These are phyloP conservation scores for Seira ritae DNA, from an alignment of 2,888 invertebrate species.

Conservation along the genomic window DNA sequence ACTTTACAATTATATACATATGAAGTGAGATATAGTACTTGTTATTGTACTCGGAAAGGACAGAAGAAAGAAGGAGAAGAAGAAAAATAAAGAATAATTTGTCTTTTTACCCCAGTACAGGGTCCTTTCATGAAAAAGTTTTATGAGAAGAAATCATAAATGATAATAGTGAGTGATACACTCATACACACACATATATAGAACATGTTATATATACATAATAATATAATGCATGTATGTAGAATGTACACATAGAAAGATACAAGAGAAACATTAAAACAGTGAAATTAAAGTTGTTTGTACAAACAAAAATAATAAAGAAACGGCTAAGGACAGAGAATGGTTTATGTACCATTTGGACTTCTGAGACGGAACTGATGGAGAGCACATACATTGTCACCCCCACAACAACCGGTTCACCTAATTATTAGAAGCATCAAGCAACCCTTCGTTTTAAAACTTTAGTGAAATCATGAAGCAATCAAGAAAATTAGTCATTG, in stretches of 20 bases:
- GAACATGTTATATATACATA: slow-evolving; percentile 31
- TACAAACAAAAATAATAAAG: slow-evolving; percentile 28
- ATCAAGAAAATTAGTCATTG: not conserved
- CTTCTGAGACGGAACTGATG: slow-evolving; percentile 80
- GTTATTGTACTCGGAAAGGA: slow-evolving; percentile 59
- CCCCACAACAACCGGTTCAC: slow-evolving; percentile 79
- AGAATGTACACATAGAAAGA: slow-evolving; percentile 49
- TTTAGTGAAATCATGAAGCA: not conserved
- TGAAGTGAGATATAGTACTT: not conserved
- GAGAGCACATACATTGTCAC: slow-evolving; percentile 80
- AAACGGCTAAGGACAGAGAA: slow-evolving; percentile 33
- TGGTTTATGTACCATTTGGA: slow-evolving; percentile 78
- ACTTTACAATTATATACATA: not conserved
- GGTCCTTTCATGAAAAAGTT: slow-evolving; percentile 51
- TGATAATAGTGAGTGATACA: not conserved
- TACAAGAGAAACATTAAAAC: slow-evolving; percentile 46
- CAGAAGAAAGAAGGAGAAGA: slow-evolving; percentile 73
- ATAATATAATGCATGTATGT: slow-evolving; percentile 26
- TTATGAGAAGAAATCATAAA: slow-evolving; percentile 23
- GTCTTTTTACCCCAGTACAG: slow-evolving; percentile 56
- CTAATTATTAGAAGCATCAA: slow-evolving; percentile 74
- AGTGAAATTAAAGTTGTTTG: slow-evolving; percentile 24
- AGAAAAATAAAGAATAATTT: slow-evolving; percentile 49
- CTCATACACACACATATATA: no score
- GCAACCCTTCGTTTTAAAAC: slow-evolving; percentile 14